A percentile compares a stretch with the other conserved stretches of the same genome.
Evolutionary conservation across 2,888 invertebrate species (phyloP).

Genomic region (Sinelater perroti): DNA sequence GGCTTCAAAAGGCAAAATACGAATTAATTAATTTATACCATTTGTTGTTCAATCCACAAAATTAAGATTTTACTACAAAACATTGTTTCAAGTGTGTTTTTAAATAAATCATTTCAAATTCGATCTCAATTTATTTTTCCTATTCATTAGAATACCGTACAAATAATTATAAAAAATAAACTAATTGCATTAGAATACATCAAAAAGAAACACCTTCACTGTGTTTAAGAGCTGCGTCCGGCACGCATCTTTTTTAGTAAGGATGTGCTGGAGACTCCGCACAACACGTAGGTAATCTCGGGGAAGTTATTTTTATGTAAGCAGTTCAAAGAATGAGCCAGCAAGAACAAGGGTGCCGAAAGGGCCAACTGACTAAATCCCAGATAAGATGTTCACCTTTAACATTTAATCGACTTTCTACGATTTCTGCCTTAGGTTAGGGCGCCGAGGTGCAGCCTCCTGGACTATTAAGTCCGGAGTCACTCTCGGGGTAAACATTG

Average conservation of each 20-base stretch:
- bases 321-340: constrained; percentile 7
- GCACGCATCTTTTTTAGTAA: constrained; percentile 5
- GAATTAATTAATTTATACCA: too few species aligned
- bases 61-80: too few species aligned
- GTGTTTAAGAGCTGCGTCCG: too few species aligned
- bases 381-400: constrained; percentile 47
- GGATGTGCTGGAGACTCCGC: constrained; percentile 7
- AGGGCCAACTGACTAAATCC: constrained; percentile 14
- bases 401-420: constrained; percentile 50
- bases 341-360: constrained; percentile 1
- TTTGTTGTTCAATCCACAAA: too few species aligned
- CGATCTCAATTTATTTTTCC: too few species aligned
- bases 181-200: too few species aligned
- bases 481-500: constrained; percentile 44
- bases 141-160: too few species aligned
- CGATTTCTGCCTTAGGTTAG: constrained; percentile 46
- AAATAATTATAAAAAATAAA: too few species aligned
- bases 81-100: too few species aligned
- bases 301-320: constrained; percentile 17
- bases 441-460: constrained; percentile 44
- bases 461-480: constrained; percentile 48
- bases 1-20: too few species aligned
- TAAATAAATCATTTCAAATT: too few species aligned
- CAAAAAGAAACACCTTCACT: too few species aligned
- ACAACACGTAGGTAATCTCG: constrained; percentile 9